Percentiles rank a stretch among this genome's conserved stretches.
phyloP scores from a whole-genome alignment of 2,797 vertebrate genomes.

The Hemitrygon akajei region DNA sequence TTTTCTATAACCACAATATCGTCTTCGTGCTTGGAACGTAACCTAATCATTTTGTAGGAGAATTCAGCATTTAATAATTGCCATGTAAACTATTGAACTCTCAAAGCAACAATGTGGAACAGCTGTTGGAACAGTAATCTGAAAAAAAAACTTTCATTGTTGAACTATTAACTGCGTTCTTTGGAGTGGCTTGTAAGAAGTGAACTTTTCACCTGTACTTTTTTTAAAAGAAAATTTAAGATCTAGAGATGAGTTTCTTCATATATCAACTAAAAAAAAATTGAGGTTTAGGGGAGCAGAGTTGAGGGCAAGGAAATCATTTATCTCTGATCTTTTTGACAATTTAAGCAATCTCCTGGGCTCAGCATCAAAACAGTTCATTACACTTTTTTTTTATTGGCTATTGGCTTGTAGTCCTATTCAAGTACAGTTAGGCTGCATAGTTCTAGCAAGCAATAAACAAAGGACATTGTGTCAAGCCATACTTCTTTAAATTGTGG shows the following conservation, averaged over 20 bases:
- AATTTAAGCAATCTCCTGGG: background rate
- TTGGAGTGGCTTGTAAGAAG: constrained; percentile 28
- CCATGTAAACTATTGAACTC: constrained; percentile 36
- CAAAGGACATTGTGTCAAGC: background rate
- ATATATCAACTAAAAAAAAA: background rate
- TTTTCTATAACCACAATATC: constrained; percentile 13
- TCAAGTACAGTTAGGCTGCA: no score
- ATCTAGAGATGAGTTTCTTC: background rate
- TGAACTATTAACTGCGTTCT: constrained; percentile 33
- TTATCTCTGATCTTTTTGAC: background rate
- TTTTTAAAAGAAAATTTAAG: background rate
- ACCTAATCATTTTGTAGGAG: constrained; percentile 27
- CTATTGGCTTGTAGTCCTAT: background rate
- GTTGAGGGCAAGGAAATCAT: background rate
- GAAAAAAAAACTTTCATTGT: constrained; percentile 22
- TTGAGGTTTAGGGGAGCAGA: background rate
- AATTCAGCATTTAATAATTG: constrained; percentile 29
- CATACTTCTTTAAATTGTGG: background rate
- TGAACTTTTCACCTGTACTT: constrained; percentile 35
- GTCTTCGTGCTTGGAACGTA: constrained; percentile 21
- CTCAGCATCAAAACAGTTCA: background rate
- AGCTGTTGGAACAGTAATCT: constrained; percentile 35
- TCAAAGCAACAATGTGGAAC: constrained; percentile 33
- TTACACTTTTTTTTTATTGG: background rate
- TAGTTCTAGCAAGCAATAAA: background rate